Evolutionary conservation across 2,888 invertebrate genomes (phyloP), one percentile per base, ranked within the genome.

Genomic region (Amblyteles armatorius): DNA sequence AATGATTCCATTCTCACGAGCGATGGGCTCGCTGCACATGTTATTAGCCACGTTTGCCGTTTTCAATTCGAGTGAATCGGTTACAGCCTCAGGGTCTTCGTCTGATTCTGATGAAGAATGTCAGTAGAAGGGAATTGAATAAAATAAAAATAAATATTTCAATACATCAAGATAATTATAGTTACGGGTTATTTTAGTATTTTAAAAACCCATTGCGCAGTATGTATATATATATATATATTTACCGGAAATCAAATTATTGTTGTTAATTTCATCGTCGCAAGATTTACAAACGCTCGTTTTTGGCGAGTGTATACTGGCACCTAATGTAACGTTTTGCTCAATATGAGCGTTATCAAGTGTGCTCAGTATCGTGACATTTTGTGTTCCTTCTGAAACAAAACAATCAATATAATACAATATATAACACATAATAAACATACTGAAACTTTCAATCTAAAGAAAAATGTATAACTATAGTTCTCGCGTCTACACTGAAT

Each of bases 321-420:
- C 26, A 60, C 22, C 60, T 16, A 60, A 60, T 60, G 11, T 6
- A 16, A 29, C 29, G 60, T 60, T 60, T 13, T 26, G 60, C 60
- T 29, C 29, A 22, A 29, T 22, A 60, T 26, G 60, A 60, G 60
- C 29, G 26, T 60, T 29, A 60, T 29, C 19, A 60, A 60, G 29
- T 60, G 22, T 60, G 26, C 26, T 60, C 13, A 9, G 22, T 60
- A 29, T 29, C 29, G 29, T 22, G 4, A 26, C 26, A 26, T 60
- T 60, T 60, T 26, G 26, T 60, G 26, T 60, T 60, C 22, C 60
- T 60, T 60, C 60, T 60, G 60, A 26, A 60, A 60, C 29, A 60
- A 22, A 60, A 60, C 29, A 60, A 29, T 60, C 29, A 11, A 60
- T 60, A 29, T 22, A 60, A 60, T 26, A 13, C 60, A 29, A 26